phyloP scores from a whole-genome alignment of 1,140 invertebrate species.

The Oryzaephilus surinamensis region DNA sequence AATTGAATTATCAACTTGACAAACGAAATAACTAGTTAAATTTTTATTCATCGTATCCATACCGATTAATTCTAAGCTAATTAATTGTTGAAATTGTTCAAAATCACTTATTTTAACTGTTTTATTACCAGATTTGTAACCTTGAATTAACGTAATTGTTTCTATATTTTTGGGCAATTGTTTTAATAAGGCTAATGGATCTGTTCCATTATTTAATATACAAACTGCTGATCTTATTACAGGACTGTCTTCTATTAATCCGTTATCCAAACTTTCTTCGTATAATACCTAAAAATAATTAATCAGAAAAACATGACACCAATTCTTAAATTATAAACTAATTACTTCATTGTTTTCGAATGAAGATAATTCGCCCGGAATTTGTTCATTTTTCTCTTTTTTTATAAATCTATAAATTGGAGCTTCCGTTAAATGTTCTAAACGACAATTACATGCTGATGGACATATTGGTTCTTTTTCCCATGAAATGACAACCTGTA shows the following conservation, averaged over 20 bases:
- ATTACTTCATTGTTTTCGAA: conserved; percentile 33
- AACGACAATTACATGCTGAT: conserved; percentile 38
- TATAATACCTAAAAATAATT: conserved; percentile 27
- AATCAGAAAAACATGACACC: too few species aligned
- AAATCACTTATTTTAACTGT: conserved; percentile 43
- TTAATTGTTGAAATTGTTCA: conserved; percentile 41
- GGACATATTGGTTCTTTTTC: conserved; percentile 36
- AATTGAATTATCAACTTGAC: conserved; percentile 37
- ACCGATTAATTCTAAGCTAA: conserved; percentile 51
- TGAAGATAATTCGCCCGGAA: conserved; percentile 19
- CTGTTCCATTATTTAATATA: conserved; percentile 40
- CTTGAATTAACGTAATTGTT: conserved; percentile 39
- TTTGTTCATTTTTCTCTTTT: conserved; percentile 24
- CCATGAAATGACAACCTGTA: too few species aligned
- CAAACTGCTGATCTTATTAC: conserved; percentile 47
- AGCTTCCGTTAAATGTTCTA: conserved; percentile 38
- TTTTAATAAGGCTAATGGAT: conserved; percentile 37
- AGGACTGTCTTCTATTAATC: conserved; percentile 26
- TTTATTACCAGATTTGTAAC: conserved; percentile 40
- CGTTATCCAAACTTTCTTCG: conserved; percentile 27
- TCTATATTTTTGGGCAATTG: conserved; percentile 44
- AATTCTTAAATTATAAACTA: conserved; percentile 7
- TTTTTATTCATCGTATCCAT: conserved; percentile 28
- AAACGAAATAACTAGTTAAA: conserved; percentile 26
- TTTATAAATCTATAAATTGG: conserved; percentile 40